A percentile compares a stretch with the other conserved stretches of the same genome.
Evolutionary conservation across 2,797 vertebrate species (phyloP).

Genomic region (Pagetopsis macropterus): DNA sequence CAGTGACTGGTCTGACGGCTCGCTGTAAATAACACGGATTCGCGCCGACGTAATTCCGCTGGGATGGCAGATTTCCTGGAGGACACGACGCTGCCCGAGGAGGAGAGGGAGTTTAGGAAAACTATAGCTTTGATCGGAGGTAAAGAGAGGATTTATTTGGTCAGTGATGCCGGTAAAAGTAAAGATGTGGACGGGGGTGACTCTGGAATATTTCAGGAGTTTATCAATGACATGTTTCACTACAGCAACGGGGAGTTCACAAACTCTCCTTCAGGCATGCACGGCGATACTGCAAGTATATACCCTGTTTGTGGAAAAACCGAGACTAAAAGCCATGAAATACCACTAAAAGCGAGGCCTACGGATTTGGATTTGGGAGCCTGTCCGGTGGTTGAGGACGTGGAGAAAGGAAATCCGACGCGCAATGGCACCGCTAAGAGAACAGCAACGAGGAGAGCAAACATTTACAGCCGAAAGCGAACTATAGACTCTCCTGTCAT

Average conservation of each 20-base stretch:
- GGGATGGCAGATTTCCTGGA: slow-evolving; percentile 58
- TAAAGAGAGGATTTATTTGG: slow-evolving; percentile 78
- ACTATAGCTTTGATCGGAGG: slow-evolving; percentile 78
- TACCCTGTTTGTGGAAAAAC: background rate
- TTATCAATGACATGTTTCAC: slow-evolving; percentile 77
- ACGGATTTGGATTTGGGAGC: slow-evolving; percentile 21
- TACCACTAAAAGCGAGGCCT: slow-evolving; percentile 17
- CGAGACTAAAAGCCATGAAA: slow-evolving; percentile 14
- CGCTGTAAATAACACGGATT: slow-evolving; percentile 3
- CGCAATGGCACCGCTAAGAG: slow-evolving; percentile 26
- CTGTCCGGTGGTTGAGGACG: background rate
- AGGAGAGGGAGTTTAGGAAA: slow-evolving; percentile 76
- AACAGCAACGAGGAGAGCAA: slow-evolving; percentile 37
- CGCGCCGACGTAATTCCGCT: slow-evolving; percentile 2
- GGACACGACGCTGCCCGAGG: slow-evolving; percentile 37
- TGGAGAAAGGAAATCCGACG: background rate
- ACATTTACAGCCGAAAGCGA: slow-evolving; percentile 55
- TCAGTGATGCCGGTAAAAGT: slow-evolving; percentile 62
- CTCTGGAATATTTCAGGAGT: slow-evolving; percentile 70
- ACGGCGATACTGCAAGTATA: background rate
- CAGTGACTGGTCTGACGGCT: background rate
- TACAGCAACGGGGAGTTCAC: slow-evolving; percentile 4
- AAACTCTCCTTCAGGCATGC: background rate
- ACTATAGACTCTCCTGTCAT: slow-evolving; percentile 76
- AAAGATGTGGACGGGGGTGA: slow-evolving; percentile 58